A percentile compares a stretch with the other conserved stretches of the same genome.
Evolutionary conservation across 1,140 invertebrate species (phyloP).

Genomic region (Branchinecta lynchi): DNA sequence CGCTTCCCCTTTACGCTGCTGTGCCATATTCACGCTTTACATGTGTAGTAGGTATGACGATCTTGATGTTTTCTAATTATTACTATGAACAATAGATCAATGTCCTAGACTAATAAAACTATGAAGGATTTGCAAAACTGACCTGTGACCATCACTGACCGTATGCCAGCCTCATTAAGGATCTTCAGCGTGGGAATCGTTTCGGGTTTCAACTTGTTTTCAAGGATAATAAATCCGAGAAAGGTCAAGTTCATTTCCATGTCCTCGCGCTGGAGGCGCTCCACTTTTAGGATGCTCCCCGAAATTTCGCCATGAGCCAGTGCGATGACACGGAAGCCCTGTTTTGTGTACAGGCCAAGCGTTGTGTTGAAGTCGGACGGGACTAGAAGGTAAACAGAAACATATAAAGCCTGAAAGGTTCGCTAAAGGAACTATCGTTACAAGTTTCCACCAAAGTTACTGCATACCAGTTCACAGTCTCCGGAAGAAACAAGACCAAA

Average conservation of each 20-base stretch:
- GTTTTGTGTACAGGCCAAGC: conserved; percentile 61
- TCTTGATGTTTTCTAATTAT: too few species aligned
- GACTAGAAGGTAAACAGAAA: conserved; percentile 25
- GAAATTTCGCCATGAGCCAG: conserved; percentile 39
- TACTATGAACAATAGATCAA: too few species aligned
- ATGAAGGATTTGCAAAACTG: conserved; percentile 18
- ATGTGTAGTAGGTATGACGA: too few species aligned
- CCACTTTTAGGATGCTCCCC: conserved; percentile 30
- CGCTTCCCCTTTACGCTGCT: too few species aligned
- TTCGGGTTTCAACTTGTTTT: conserved; percentile 75
- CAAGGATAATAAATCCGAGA: conserved; percentile 66
- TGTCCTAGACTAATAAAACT: too few species aligned
- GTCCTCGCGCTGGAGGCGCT: conserved; percentile 41
- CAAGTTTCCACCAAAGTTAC: too few species aligned
- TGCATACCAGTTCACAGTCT: too few species aligned
- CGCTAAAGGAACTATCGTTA: too few species aligned
- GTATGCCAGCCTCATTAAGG: conserved; percentile 59
- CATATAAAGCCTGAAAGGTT: too few species aligned
- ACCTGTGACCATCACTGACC: conserved; percentile 86
- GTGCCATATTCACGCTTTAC: too few species aligned
- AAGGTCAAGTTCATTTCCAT: conserved; percentile 68
- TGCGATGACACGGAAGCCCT: conserved; percentile 76
- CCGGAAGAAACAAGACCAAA: too few species aligned
- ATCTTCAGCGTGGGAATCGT: conserved; percentile 56
- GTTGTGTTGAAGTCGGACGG: conserved; percentile 48